Evolutionary conservation across 1,140 invertebrate species (phyloP), one percentile per base, ranked within the genome.

Genomic region (Trachelipus rathkii): DNA sequence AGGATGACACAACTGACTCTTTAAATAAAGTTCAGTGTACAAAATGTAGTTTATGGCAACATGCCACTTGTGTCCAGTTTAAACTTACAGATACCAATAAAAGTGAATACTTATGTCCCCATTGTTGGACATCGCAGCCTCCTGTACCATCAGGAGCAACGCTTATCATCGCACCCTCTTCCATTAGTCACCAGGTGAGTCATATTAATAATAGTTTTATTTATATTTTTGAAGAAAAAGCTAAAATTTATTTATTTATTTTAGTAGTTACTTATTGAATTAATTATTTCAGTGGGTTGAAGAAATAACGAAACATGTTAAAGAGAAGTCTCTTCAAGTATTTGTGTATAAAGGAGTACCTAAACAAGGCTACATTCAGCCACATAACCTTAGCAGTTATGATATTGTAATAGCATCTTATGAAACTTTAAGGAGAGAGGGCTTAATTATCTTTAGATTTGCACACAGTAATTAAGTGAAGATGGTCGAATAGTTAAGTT

Each of bases 341-440:
- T 83, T 87, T 77, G 84, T 87, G 66, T 86, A 86, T 76, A 77
- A 82, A 45, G 84, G 84, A 19, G 81, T 84, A 10, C 83, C 86
- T 10, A 84, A 86, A 10, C 85, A 87, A 60, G 86, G 87, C 43
- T 92, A 89, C 84, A 85, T 91, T 19, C 91, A 91, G 83, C 92
- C 92, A 9, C 83, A 83, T 21, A 84, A 86, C 45, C 84, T 93
- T 44, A 88, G 89, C 7, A 77, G 85, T n/a, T 90, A 91, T 82
- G 92, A 94, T 82, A 87, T 94, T 76, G 89, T 94, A 0, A 86
- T 94, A 10, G 92, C 91, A 0, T 91, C 92, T 4, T 94, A 93
- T 82, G 85, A 86, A 75, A 88, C 89, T 0, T 84, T 93, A 5
- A 84, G 88, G 23, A 86, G 84, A 50, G 91, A 92, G 82, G 82